These are phyloP conservation scores for Drosophila punjabiensis DNA, from an alignment of 1,140 invertebrate genomes.

Conservation along the genomic window DNA sequence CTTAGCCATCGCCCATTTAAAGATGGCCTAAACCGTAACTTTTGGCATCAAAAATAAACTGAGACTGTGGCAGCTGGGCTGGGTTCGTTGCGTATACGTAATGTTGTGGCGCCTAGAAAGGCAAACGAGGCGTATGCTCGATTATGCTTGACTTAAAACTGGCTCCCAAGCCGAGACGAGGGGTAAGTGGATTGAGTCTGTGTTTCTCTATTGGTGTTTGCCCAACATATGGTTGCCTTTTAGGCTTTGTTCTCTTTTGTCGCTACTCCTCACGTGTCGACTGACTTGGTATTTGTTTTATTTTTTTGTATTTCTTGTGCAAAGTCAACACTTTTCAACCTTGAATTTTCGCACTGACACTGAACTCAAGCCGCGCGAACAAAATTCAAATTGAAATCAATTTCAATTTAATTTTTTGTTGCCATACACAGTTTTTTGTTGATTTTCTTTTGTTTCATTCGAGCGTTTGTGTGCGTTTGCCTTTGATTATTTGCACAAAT, in stretches of 20 bases:
- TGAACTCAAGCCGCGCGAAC: conserved; percentile 64
- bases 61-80: conserved; percentile 12
- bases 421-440: conserved; percentile 40
- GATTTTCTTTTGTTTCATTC: conserved; percentile 36
- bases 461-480: conserved; percentile 31
- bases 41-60: conserved; percentile 6
- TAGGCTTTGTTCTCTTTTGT: conserved; percentile 28
- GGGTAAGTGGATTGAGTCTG: conserved; percentile 4
- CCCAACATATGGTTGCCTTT: conserved; percentile 59
- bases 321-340: conserved; percentile 65
- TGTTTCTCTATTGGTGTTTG: conserved; percentile 45
- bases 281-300: conserved; percentile 26
- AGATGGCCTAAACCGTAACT: conserved; percentile 7
- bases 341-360: conserved; percentile 77
- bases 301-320: conserved; percentile 32
- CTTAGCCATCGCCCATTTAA: background rate
- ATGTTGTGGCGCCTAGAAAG: conserved; percentile 55
- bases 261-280: conserved; percentile 17
- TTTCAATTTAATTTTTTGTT: conserved; percentile 73
- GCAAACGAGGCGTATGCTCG: conserved; percentile 20
- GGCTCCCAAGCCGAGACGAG: conserved; percentile 1
- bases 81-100: conserved; percentile 57
- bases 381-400: conserved; percentile 82
- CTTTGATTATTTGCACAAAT: conserved; percentile 70
- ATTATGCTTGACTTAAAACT: conserved; percentile 37